Base-by-base conservation (phyloP, 1,140 invertebrate species). In the Meloidogyne hapla region DNA sequence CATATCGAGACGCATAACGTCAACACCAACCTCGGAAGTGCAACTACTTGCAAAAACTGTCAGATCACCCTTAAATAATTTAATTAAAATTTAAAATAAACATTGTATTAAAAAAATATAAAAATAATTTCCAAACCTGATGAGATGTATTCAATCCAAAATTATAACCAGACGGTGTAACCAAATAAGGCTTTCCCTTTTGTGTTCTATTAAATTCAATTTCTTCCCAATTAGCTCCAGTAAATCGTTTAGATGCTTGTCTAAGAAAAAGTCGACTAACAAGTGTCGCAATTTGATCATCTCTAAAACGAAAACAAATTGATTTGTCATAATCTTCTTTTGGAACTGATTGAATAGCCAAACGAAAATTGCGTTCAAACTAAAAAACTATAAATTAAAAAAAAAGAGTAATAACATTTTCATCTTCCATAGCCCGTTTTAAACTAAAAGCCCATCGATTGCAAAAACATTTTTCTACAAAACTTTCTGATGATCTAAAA, bases 21-120 rank as follows among this genome's bases (percentile, higher is more conserved):
- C 85, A 12, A 86, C 85, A 8, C 85, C 85, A 70, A 86, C 84
- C 61, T 81, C 78, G 12, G 40, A 21, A 12, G 80, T 74, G 65
- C 85, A 86, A 72, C 85, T 86, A 56, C 77, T 85, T 2, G 84
- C 80, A 71, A 86, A 84, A n/a, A 79, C 85, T 5, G 87, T 85
- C 66, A 85, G 86, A 62, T 86, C 85, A 25, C 85, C 85, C 82
- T 84, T 56, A 76, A 82, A 75, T 5, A n/a, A 15, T 25, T n/a
- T 15, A 68, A 77, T 28, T 26, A 70, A 40, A 18, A 25, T 28
- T 68, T 18, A 40, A 61, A n/a, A n/a, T n/a, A n/a, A n/a, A n/a
- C n/a, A n/a, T n/a, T n/a, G n/a, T n/a, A n/a, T n/a, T n/a, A n/a
- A n/a, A n/a, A 62, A 25, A 63, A 45, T n/a, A 21, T 18, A 42